phyloP scores from a whole-genome alignment of 2,888 invertebrate genomes.

The Leistus spinibarbis region DNA sequence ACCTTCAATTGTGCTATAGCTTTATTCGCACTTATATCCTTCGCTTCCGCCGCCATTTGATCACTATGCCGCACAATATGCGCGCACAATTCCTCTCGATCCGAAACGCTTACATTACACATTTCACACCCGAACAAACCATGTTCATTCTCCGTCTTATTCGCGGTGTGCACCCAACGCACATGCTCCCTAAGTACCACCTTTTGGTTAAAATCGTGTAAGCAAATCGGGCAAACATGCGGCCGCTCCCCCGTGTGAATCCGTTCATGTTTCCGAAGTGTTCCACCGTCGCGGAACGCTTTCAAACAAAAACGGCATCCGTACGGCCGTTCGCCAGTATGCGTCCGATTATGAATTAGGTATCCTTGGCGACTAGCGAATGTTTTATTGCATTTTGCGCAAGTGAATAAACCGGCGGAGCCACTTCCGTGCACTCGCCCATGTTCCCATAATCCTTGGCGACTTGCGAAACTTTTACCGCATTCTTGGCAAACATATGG shows the following conservation, averaged over 20 bases:
- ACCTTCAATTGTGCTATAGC: conserved; percentile 16
- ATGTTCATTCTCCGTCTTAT: conserved; percentile 52
- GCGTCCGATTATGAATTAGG: conserved; percentile 61
- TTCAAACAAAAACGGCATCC: conserved; percentile 62
- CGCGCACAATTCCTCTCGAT: conserved; percentile 60
- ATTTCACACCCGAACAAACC: conserved; percentile 58
- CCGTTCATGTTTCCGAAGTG: conserved; percentile 60
- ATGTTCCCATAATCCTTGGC: conserved; percentile 59
- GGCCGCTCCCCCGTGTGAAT: conserved; percentile 63
- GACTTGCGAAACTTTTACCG: conserved; percentile 57
- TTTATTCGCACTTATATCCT: conserved; percentile 44
- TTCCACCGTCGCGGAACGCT: conserved; percentile 62
- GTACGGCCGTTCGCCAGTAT: conserved; percentile 62
- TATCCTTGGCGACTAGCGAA: conserved; percentile 61
- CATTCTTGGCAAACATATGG: conserved; percentile 57
- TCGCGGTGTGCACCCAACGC: conserved; percentile 60
- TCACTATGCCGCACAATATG: conserved; percentile 63
- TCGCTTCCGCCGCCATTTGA: conserved; percentile 58
- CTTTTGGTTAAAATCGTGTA: conserved; percentile 63
- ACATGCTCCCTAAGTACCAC: conserved; percentile 62
- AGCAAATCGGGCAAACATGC: conserved; percentile 61
- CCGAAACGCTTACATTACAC: conserved; percentile 56
- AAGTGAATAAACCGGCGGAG: conserved; percentile 57
- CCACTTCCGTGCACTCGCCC: conserved; percentile 52
- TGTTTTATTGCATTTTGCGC: conserved; percentile 59